A percentile compares a stretch with the other conserved stretches of the same genome.
Conservation (phyloP, 2,888 invertebrate genomes). For the Pachycephus smyrnensis region DNA sequence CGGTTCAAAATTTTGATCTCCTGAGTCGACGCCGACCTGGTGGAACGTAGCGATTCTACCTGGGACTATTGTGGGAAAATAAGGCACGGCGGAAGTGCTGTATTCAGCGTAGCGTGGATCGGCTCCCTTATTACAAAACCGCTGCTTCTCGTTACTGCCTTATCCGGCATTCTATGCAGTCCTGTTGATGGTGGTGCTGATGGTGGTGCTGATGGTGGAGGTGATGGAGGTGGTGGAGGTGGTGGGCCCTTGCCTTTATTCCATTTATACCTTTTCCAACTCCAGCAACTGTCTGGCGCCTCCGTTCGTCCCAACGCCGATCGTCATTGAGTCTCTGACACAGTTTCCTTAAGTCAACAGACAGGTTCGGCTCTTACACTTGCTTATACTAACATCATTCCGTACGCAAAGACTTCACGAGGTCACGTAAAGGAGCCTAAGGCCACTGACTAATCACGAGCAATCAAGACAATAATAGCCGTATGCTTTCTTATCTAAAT, state of each 20-base stretch:
- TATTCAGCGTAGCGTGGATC: conserved; percentile 49
- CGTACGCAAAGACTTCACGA: background rate
- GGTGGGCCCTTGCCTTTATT: background rate
- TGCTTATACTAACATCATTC: background rate
- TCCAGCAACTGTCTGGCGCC: background rate
- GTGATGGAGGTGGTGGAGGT: background rate
- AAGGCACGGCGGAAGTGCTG: conserved; percentile 28
- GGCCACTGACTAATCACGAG: background rate
- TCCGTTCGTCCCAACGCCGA: background rate
- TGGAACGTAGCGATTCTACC: background rate
- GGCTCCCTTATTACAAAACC: conserved; percentile 45
- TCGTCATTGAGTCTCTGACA: background rate
- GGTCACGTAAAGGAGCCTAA: background rate
- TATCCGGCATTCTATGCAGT: conserved; percentile 28
- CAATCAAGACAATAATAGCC: background rate
- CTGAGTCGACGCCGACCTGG: background rate
- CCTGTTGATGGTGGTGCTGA: background rate
- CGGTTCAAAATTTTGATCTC: background rate
- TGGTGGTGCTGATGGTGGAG: too few species aligned
- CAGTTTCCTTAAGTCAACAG: background rate
- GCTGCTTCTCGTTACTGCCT: conserved; percentile 28
- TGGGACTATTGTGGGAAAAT: background rate
- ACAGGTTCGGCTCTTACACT: conserved; percentile 2
- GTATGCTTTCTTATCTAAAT: background rate
- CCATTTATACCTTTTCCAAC: background rate